Evolutionary conservation across 2,797 vertebrate species (phyloP), one percentile per base, ranked within the genome.

Genomic region (Kryptopterus vitreolus): DNA sequence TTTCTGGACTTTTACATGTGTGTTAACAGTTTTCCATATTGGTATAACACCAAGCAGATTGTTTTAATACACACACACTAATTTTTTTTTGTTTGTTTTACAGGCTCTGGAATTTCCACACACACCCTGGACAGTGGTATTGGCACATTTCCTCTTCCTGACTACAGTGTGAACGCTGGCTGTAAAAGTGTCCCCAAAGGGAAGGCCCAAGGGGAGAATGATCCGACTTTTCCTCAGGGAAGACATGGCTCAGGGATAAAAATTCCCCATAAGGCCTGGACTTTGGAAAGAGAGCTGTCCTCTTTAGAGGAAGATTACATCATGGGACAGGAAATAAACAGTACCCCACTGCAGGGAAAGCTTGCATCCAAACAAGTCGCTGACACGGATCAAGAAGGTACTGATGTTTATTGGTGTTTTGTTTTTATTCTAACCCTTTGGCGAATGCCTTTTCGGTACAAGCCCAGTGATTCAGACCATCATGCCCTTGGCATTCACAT

Each of bases 111-210:
- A 11, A 96, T 96, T 0, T 95, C 97, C 89, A 98, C 96, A 0
- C 94, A 97, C 91, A 99, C 97, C 0, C 91, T 98, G 89, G 97
- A 98, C 93, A 99, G 97, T 1, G 97, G 97, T 78, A 99, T 99
- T 7, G 97, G 97, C 8, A 99, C 97, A 8, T 99, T 99, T 87
- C 97, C 97, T 0, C 93, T 97, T 16, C 97, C 97, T 0, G 97
- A 98, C 88, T 96, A 97, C 72, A 94, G 93, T 59, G 91, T 92
- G 13, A 94, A 96, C 0, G 92, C 93, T 0, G 93, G 96, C 0
- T 93, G 92, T 16, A 95, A 97, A 77, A 95, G 94, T 38, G 90
- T 95, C 79, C 95, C 96, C 68, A 97, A 96, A 87, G 88, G 89
- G 0, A 95, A 94, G 88, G 85, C 93, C 2, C 94, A 93, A 15